Evolutionary conservation across 2,797 vertebrate species (phyloP), one percentile per base, ranked within the genome.

Genomic region (Gymnodraco acuticeps): DNA sequence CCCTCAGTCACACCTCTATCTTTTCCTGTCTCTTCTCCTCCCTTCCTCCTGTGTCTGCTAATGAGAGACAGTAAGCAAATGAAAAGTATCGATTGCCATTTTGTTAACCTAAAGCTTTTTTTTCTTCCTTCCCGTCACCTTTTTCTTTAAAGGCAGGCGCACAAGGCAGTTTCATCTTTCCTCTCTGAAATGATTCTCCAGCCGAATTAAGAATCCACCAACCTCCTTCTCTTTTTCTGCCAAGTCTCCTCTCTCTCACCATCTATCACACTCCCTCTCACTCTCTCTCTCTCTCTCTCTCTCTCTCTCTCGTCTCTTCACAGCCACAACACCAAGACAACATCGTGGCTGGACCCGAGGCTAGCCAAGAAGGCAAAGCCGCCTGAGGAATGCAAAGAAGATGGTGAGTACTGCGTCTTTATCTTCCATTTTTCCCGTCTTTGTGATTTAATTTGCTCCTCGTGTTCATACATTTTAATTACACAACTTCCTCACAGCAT

Each of bases 291-390:
- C n/a, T n/a, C n/a, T n/a, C n/a, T n/a, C 64, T 82, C 71, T 84
- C 76, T 59, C 81, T 78, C 64, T 82, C 71, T 84, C 76, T 82
- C 75, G 75, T 96, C 94, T 95, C 95, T 95, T 95, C 95, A 95
- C 96, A 99, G 98, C 95, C 98, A 99, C 96, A 99, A 99, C 96
- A 99, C 97, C 94, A 99, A 99, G 97, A 99, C 98, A 87, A 99
- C 98, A 90, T 99, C 98, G 94, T 99, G 98, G 98, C 95, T 99
- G 94, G 98, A 99, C 96, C 98, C 98, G 80, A 96, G 98, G 92
- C 96, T 99, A 87, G 98, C 98, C 91, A 99, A 98, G 96, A 99
- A 98, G 95, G 97, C 98, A 86, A 99, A 99, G 92, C 98, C 97
- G 84, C 97, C 97, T 51, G 98, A 99, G 96, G 98, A 99, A 94